Conservation (phyloP, 2,113 vertebrate genomes). For the Formicarius rufipectus region DNA sequence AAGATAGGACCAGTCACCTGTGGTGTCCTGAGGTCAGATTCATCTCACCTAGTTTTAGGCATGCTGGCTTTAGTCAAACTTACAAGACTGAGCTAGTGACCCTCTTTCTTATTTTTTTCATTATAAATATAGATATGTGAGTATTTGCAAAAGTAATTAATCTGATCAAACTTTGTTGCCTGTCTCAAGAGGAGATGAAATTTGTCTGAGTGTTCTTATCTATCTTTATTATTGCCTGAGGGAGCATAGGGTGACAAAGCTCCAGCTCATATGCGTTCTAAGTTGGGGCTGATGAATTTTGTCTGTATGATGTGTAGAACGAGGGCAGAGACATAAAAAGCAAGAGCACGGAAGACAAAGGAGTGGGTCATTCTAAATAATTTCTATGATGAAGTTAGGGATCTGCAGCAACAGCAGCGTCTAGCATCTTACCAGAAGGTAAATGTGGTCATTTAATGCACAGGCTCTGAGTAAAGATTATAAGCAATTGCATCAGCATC, state of each 20-base stretch:
- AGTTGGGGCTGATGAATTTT: not conserved
- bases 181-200: not conserved
- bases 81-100: not conserved
- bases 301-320: not conserved
- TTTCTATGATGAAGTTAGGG: not conserved
- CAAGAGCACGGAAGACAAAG: not conserved
- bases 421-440: not conserved
- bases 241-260: not conserved
- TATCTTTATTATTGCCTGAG: not conserved
- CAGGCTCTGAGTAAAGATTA: not conserved
- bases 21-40: not conserved
- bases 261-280: not conserved
- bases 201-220: not conserved
- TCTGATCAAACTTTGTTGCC: not conserved
- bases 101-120: not conserved
- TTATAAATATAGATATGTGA: not conserved
- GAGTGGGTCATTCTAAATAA: not conserved
- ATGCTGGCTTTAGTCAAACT: not conserved
- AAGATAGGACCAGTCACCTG: not conserved
- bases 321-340: not conserved
- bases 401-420: not conserved
- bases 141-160: not conserved
- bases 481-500: conserved; percentile 3
- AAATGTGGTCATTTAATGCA: not conserved
- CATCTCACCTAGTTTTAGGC: not conserved